A percentile compares a stretch with the other conserved stretches of the same genome.
Conservation (phyloP, 2,888 invertebrate species). For the Microctonus aethiopoides region DNA sequence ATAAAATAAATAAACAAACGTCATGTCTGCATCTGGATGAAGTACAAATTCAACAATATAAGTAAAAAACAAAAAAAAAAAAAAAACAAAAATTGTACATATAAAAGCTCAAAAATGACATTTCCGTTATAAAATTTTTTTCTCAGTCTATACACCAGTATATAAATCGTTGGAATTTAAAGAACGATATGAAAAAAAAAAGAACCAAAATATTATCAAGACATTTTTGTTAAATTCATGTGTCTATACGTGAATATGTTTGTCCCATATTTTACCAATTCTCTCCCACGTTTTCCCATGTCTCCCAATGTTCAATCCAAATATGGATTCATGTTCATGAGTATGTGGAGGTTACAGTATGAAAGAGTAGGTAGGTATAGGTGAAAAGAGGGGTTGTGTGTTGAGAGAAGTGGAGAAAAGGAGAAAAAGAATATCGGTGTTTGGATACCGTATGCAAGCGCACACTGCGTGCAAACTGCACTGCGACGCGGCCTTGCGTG, state of each 20-base stretch:
- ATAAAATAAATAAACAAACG: too few relatives aligned
- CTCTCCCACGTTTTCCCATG: not conserved
- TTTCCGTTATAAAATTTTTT: not conserved
- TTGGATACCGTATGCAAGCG: conserved; percentile 26
- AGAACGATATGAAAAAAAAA: not conserved
- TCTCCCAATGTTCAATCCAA: conserved; percentile 21
- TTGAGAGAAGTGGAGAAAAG: conserved; percentile 4
- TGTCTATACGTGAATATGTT: not conserved
- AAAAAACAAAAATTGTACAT: too few relatives aligned
- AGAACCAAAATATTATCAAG: not conserved
- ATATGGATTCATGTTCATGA: conserved; percentile 22
- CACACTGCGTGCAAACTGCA: conserved; percentile 42
- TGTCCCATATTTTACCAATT: not conserved
- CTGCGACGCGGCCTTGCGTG: conserved; percentile 46
- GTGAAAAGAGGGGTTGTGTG: not conserved
- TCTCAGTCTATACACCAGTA: not conserved
- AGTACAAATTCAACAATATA: not conserved
- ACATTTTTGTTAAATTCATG: not conserved
- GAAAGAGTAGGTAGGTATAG: not conserved
- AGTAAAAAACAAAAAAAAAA: not conserved
- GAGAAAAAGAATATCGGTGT: conserved; percentile 8
- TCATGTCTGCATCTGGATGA: too few relatives aligned
- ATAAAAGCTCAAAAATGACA: not conserved
- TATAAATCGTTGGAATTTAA: not conserved
- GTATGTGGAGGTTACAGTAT: not conserved